Conservation (phyloP, 2,113 vertebrate genomes). For the Rhizomys pruinosus region DNA sequence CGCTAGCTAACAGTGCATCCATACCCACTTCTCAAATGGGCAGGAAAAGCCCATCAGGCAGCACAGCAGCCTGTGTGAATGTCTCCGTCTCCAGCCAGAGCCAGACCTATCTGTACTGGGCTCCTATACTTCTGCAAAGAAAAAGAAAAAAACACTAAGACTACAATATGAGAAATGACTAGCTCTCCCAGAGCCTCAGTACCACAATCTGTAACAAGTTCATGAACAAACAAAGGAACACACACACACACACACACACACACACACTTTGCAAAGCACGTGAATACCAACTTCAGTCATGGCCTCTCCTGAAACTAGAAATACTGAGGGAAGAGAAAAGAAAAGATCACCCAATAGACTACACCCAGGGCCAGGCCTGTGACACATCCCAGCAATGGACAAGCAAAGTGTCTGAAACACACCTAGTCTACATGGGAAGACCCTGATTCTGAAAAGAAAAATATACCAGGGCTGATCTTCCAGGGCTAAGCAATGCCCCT, state of each 20-base stretch:
- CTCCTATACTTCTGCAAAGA: not conserved
- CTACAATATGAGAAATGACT: not conserved
- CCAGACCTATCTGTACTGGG: not conserved
- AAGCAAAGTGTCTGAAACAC: not conserved
- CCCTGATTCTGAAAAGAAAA: not conserved
- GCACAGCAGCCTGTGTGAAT: fast-evolving
- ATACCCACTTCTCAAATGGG: not conserved
- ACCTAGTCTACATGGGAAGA: not conserved
- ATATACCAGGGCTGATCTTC: not conserved
- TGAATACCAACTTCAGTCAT: not conserved
- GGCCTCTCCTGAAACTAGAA: not conserved
- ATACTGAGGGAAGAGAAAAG: not conserved
- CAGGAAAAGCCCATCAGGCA: not conserved
- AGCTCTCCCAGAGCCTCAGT: not conserved
- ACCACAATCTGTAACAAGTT: not conserved
- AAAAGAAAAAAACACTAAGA: too few relatives aligned
- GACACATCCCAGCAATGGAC: not conserved
- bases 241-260: not conserved
- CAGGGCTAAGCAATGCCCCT: not conserved
- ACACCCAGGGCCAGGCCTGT: not conserved
- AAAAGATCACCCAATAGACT: not conserved
- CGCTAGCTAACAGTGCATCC: not conserved
- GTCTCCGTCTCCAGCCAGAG: not conserved
- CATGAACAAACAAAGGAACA: not conserved
- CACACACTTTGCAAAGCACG: not conserved